These are phyloP conservation scores for Drosophila maculinotata DNA, from an alignment of 2,888 invertebrate species.

Conservation along the genomic window DNA sequence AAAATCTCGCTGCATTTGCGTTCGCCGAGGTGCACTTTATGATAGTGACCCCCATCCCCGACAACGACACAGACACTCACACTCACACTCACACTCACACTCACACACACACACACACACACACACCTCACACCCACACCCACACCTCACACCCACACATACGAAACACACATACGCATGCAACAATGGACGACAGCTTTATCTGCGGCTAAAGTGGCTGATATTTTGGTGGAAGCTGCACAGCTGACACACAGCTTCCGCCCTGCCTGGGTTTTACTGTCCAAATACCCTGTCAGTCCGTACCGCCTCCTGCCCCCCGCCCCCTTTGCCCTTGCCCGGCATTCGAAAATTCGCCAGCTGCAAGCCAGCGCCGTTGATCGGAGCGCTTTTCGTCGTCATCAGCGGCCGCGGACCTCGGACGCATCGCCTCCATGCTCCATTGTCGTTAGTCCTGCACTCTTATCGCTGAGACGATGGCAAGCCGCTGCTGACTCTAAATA, in stretches of 20 bases:
- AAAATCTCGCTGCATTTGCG: slow-evolving; percentile 50
- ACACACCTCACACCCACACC: not conserved
- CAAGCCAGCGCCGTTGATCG: slow-evolving; percentile 58
- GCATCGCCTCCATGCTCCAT: slow-evolving; percentile 54
- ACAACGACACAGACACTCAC: slow-evolving; percentile 1
- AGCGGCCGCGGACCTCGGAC: slow-evolving; percentile 47
- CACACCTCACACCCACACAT: not conserved
- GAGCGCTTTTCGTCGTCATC: slow-evolving; percentile 68
- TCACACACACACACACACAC: not conserved
- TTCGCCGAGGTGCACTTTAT: slow-evolving; percentile 61
- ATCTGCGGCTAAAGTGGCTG: slow-evolving; percentile 75
- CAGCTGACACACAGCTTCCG: slow-evolving; percentile 59
- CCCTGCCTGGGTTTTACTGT: slow-evolving; percentile 21
- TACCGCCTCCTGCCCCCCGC: not conserved
- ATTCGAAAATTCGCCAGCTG: slow-evolving; percentile 8
- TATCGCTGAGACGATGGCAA: slow-evolving; percentile 78
- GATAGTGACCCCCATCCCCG: slow-evolving; percentile 36
- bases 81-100: not conserved
- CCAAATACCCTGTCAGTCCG: no score
- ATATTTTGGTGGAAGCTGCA: slow-evolving; percentile 64
- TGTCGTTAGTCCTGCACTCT: slow-evolving; percentile 68
- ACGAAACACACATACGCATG: not conserved
- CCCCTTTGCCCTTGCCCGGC: not conserved
- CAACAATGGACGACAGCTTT: slow-evolving; percentile 68
- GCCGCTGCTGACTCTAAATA: slow-evolving; percentile 81